Evolutionary conservation across 1,140 invertebrate genomes (phyloP).

Genomic region (Artemia franciscana): DNA sequence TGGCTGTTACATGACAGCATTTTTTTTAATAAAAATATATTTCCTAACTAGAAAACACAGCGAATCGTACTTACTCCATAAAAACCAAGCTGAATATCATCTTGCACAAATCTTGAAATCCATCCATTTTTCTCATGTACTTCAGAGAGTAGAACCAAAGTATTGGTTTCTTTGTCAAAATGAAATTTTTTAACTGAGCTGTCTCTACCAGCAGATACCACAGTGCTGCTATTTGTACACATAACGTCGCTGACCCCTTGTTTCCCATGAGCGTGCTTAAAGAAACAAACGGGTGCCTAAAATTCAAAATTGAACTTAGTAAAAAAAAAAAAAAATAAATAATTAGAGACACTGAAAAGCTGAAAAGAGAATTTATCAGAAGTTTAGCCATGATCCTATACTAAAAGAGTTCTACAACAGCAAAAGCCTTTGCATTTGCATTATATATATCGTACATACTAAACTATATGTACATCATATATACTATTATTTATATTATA

Average conservation of each 20-base stretch:
- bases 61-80: not conserved
- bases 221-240: not conserved
- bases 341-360: too few relatives aligned
- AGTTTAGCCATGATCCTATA: too few relatives aligned
- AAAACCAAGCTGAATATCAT: not conserved
- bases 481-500: too few relatives aligned
- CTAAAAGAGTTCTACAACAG: too few relatives aligned
- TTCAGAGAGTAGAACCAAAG: not conserved
- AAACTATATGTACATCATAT: too few relatives aligned
- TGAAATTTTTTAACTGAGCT: not conserved
- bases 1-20: too few relatives aligned
- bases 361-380: too few relatives aligned
- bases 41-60: too few relatives aligned
- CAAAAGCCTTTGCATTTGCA: too few relatives aligned
- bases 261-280: not conserved
- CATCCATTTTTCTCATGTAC: not conserved
- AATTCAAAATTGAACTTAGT: not conserved
- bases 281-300: not conserved
- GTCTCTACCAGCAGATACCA: not conserved
- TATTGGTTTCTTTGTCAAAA: not conserved
- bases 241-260: not conserved
- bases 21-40: too few relatives aligned
- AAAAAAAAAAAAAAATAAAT: too few relatives aligned
- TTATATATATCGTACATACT: too few relatives aligned
- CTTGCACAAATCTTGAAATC: not conserved